These are phyloP conservation scores for Rhineura floridana DNA, from an alignment of 2,113 vertebrate genomes.

Conservation along the genomic window DNA sequence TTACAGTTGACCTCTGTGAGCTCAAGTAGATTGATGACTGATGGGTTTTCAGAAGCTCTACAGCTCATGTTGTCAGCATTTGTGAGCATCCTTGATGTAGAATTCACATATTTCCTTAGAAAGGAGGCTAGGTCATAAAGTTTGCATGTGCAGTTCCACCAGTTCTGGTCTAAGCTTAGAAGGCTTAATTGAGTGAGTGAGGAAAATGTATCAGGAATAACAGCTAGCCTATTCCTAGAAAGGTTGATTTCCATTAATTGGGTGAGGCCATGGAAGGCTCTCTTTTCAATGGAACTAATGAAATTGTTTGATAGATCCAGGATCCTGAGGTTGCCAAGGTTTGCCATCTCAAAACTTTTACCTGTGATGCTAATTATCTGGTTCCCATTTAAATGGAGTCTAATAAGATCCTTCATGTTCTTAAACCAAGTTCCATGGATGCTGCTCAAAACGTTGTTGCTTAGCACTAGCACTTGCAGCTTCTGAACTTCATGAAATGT, in stretches of 20 bases:
- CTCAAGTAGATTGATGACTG: slow-evolving; percentile 70
- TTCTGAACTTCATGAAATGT: slow-evolving; percentile 73
- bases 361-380: slow-evolving; percentile 73
- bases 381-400: slow-evolving; percentile 80
- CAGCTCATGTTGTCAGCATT: slow-evolving; percentile 74
- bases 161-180: slow-evolving; percentile 79
- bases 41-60: slow-evolving; percentile 57
- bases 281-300: slow-evolving; percentile 71
- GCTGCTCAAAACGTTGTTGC: slow-evolving; percentile 69
- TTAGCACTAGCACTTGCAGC: slow-evolving; percentile 75
- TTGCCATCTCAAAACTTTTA: slow-evolving; percentile 68
- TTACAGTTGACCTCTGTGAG: slow-evolving; percentile 79
- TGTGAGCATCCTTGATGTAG: slow-evolving; percentile 70
- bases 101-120: slow-evolving; percentile 74
- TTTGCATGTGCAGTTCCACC: slow-evolving; percentile 82
- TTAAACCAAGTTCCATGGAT: slow-evolving; percentile 74
- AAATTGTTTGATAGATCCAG: slow-evolving; percentile 83
- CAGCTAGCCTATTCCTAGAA: slow-evolving; percentile 78
- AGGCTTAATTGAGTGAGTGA: slow-evolving; percentile 74
- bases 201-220: slow-evolving; percentile 74
- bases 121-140: slow-evolving; percentile 73
- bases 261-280: slow-evolving; percentile 73
- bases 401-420: slow-evolving; percentile 66
- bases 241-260: slow-evolving; percentile 77
- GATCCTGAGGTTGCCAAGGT: slow-evolving; percentile 72